Percentiles rank a stretch among this genome's conserved stretches.
Evolutionary conservation across 2,113 vertebrate species (phyloP).

Genomic region (Thomomys bottae): DNA sequence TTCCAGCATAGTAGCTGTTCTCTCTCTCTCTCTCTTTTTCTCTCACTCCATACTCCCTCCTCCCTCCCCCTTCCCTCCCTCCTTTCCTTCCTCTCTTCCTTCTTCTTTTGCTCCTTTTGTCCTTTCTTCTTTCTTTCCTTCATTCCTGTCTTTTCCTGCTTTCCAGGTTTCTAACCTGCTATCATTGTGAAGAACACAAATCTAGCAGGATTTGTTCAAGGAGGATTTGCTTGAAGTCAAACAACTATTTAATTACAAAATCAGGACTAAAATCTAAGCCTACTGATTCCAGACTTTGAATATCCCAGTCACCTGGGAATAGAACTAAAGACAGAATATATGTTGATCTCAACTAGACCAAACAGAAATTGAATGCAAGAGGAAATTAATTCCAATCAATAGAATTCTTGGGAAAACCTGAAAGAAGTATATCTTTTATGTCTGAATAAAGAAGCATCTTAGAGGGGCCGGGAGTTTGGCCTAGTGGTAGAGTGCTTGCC

Average conservation of each 20-base stretch:
- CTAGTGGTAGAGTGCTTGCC: no score
- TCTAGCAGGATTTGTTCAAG: not conserved
- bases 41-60: no score
- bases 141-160: not conserved
- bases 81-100: no score
- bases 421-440: not conserved
- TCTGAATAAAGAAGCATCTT: not conserved
- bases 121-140: no score
- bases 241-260: not conserved
- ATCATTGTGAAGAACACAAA: not conserved
- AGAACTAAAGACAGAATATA: not conserved
- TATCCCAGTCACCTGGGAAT: not conserved
- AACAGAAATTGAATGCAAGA: not conserved
- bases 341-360: not conserved
- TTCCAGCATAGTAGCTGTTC: not conserved
- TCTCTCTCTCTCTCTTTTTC: no score
- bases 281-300: not conserved
- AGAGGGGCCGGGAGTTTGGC: no score
- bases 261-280: constrained; percentile 1
- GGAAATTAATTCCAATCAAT: not conserved
- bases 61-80: no score
- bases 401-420: not conserved
- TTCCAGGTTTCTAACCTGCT: not conserved
- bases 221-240: not conserved
- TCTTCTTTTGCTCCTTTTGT: no score